phyloP scores from a whole-genome alignment of 2,888 invertebrate genomes.

The Spodoptera exigua region DNA sequence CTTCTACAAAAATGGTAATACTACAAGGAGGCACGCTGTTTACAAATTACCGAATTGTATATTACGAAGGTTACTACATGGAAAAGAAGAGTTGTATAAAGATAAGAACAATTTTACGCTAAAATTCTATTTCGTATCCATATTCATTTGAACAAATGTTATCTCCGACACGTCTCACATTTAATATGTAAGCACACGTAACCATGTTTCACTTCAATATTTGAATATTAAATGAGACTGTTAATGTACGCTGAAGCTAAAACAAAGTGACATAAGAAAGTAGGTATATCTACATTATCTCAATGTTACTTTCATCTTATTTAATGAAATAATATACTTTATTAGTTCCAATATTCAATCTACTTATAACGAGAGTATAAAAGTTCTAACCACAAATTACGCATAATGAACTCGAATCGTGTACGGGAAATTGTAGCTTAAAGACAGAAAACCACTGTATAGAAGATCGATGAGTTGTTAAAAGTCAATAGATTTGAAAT shows the following conservation, averaged over 20 bases:
- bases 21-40: conserved; percentile 32
- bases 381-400: conserved; percentile 27
- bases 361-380: conserved; percentile 1
- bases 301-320: conserved; percentile 1
- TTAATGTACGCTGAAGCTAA: no score
- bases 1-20: conserved; percentile 45
- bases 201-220: no score
- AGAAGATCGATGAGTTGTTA: conserved; percentile 36
- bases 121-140: conserved; percentile 6
- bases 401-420: conserved; percentile 17
- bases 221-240: no score
- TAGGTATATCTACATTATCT: neutral
- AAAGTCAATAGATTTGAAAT: conserved; percentile 60
- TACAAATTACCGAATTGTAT: conserved; percentile 43
- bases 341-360: neutral
- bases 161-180: no score
- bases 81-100: neutral
- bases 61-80: conserved; percentile 18
- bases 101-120: neutral
- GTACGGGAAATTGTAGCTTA: conserved; percentile 24
- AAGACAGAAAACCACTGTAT: conserved; percentile 18
- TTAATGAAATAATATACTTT: neutral
- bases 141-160: no score
- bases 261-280: no score
- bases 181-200: neutral